phyloP scores from a whole-genome alignment of 2,797 vertebrate species.

The Schizopygopsis malacanthus region DNA sequence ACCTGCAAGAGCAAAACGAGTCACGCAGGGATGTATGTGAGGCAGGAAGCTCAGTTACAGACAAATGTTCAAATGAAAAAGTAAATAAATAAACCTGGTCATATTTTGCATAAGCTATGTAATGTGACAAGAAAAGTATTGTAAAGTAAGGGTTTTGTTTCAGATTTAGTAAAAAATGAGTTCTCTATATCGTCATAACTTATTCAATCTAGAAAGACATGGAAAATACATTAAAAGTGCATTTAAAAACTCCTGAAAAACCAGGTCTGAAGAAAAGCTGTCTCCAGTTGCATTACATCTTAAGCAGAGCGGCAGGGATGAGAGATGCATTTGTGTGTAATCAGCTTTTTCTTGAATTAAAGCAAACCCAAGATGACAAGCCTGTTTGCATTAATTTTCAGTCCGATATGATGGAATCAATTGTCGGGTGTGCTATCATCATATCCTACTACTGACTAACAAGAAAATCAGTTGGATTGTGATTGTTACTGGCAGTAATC shows the following conservation, averaged over 20 bases:
- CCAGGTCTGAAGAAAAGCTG: neutral
- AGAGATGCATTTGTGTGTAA: neutral
- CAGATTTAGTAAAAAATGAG: neutral
- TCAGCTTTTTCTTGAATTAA: slow-evolving; percentile 8
- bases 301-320: neutral
- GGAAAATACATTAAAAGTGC: neutral
- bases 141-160: neutral
- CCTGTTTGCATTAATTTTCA: neutral
- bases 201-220: neutral
- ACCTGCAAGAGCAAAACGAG: slow-evolving; percentile 29
- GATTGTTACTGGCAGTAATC: neutral
- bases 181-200: neutral
- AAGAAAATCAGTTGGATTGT: neutral
- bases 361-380: neutral
- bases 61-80: neutral
- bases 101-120: neutral
- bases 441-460: neutral
- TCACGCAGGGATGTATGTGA: neutral
- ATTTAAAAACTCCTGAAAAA: neutral
- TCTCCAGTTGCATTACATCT: neutral
- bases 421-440: neutral
- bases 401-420: neutral
- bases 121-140: neutral
- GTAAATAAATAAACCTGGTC: neutral
- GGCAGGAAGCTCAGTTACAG: neutral